Conservation (phyloP, 2,888 invertebrate genomes). For the Danaus chrysippus region DNA sequence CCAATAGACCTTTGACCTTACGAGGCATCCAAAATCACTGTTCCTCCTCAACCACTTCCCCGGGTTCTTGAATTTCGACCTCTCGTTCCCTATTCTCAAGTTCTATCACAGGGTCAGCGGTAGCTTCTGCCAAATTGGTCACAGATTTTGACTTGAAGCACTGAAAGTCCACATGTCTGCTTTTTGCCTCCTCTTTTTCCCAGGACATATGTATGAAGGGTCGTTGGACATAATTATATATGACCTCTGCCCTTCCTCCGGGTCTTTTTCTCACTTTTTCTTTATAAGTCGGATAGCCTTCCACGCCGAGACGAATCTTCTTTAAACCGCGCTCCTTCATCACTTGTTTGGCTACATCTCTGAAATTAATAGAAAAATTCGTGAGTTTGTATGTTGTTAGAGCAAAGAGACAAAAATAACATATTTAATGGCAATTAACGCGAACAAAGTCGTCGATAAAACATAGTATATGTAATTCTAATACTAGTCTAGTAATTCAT, state of each 20-base stretch:
- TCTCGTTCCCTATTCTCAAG: constrained; percentile 74
- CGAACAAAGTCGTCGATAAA: no score
- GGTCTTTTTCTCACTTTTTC: constrained; percentile 98
- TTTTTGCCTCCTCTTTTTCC: constrained; percentile 99
- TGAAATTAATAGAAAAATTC: constrained; percentile 34
- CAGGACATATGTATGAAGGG: constrained; percentile 99
- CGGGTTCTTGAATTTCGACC: constrained; percentile 42
- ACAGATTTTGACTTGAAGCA: constrained; percentile 99
- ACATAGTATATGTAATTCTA: no score
- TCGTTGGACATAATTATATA: constrained; percentile 99
- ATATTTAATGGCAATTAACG: no score
- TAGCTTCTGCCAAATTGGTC: constrained; percentile 96
- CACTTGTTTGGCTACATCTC: constrained; percentile 99
- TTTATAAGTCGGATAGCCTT: constrained; percentile 99
- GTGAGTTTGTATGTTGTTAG: neutral
- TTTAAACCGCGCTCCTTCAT: constrained; percentile 99
- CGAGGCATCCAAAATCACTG: constrained; percentile 42
- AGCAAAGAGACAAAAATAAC: no score
- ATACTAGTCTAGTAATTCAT: no score
- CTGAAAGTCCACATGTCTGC: constrained; percentile 99
- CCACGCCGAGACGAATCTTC: constrained; percentile 98
- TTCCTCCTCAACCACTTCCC: constrained; percentile 41
- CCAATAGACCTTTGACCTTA: constrained; percentile 38
- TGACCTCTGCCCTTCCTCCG: constrained; percentile 96
- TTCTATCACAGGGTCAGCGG: constrained; percentile 90